Conservation (phyloP, 2,888 invertebrate species). For the Hymenopus coronatus region DNA sequence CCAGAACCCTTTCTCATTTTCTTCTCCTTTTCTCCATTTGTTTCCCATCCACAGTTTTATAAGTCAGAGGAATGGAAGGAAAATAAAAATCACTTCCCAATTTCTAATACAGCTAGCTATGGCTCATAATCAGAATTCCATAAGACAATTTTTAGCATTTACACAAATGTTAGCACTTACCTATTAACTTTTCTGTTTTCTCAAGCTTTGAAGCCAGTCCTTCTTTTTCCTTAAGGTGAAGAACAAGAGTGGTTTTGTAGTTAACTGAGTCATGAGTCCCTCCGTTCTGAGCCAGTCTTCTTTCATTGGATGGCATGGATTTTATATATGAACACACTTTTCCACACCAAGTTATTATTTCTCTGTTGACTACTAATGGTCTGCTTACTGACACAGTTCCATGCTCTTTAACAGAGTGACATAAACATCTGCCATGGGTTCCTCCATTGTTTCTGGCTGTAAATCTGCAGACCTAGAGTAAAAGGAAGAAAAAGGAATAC, state of each 20-base stretch:
- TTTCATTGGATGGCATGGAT: conserved; percentile 29
- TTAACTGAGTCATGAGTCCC: conserved; percentile 19
- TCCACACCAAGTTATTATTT: neutral
- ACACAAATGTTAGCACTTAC: conserved; percentile 14
- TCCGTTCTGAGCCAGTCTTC: conserved; percentile 18
- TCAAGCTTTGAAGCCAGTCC: conserved; percentile 27
- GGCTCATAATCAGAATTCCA: neutral
- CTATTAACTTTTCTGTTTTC: conserved; percentile 30
- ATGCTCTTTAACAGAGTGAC: conserved; percentile 34
- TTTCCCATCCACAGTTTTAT: too few relatives aligned
- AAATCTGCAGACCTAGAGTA: neutral
- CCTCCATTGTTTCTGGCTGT: conserved; percentile 20
- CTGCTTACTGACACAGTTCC: conserved; percentile 37
- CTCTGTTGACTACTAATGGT: neutral
- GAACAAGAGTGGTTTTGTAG: conserved; percentile 31
- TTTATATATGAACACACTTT: neutral
- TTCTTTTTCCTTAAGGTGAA: conserved; percentile 29
- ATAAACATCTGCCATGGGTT: conserved; percentile 30
- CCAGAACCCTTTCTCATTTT: too few relatives aligned
- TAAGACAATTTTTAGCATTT: neutral
- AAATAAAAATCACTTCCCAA: neutral
- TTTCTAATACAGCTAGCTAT: neutral
- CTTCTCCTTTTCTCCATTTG: too few relatives aligned
- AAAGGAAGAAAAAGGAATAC: neutral
- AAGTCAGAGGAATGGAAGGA: too few relatives aligned